Base-by-base conservation (phyloP, 2,888 invertebrate species). In the Xylophagus ater region DNA sequence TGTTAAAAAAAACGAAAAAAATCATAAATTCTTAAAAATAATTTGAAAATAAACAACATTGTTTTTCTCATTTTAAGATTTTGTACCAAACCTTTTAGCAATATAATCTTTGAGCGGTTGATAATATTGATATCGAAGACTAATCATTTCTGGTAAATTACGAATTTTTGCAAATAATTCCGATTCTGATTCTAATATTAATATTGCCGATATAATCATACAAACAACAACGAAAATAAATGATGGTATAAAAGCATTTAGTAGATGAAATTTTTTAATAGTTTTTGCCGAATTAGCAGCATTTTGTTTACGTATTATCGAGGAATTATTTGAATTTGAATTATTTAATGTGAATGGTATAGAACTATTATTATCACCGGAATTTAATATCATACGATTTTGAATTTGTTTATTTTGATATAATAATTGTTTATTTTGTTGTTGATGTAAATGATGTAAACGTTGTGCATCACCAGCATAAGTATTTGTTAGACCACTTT, bases 21-120 rank as follows among this genome's bases (percentile, higher is more conserved):
- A 8, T 23, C 6, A 10, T 10, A 23, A 7, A 23, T 23, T 7
- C 23, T 8, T 10, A 23, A 23, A 23, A 7, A 8, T 7, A 8
- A 10, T 23, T 23, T 23, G 7, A 23, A 23, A 23, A 23, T 23
- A 10, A 23, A 23, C 23, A n/a, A n/a, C n/a, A n/a, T n/a, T n/a
- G n/a, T n/a, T 30, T 38, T 38, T 19, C 13, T 19, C 25, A 21
- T 31, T 37, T 39, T 44, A 40, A 19, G 40, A 35, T 34, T 41
- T 42, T 15, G 35, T 36, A 14, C 41, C 41, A 30, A 48, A 41
- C 30, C 41, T 37, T 42, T 40, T 42, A 13, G 41, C 34, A 19
- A 84, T 63, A 62, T 78, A 84, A 56, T 85, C 79, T 62, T 86
- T 87, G 40, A 85, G 68, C 17, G 88, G 87, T 53, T 80, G 77